Conservation (phyloP, 1,140 invertebrate species). For the Bacillus rossius region DNA sequence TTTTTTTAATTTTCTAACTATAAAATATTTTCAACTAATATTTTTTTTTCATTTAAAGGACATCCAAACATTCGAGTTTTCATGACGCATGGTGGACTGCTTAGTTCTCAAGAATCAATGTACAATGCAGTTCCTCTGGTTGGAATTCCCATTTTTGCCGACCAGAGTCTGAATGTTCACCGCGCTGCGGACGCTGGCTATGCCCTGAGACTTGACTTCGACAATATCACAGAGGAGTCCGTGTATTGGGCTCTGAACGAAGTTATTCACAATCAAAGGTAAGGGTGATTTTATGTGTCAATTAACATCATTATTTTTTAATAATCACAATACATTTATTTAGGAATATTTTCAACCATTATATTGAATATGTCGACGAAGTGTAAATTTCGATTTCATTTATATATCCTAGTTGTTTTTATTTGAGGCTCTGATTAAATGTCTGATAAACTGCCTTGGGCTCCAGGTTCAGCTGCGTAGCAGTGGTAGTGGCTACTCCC, state of each 20-base stretch:
- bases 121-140: conserved; percentile 19
- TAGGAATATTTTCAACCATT: too few species aligned
- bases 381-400: too few species aligned
- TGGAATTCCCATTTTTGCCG: conserved; percentile 37
- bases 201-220: not conserved
- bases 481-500: too few species aligned
- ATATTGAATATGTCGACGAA: too few species aligned
- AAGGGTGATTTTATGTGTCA: too few species aligned
- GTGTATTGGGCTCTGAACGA: not conserved
- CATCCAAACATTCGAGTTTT: conserved; percentile 27
- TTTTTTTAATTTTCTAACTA: too few species aligned
- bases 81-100: conserved; percentile 42
- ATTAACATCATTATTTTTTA: too few species aligned
- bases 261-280: not conserved
- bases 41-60: not conserved
- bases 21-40: conserved; percentile 24
- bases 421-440: too few species aligned
- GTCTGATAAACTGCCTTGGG: too few species aligned
- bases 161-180: conserved; percentile 31
- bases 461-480: too few species aligned
- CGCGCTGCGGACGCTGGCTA: not conserved
- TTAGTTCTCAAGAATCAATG: conserved; percentile 38
- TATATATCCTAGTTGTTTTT: too few species aligned
- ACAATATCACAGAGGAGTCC: conserved; percentile 1
- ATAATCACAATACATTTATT: too few species aligned